A percentile compares a stretch with the other conserved stretches of the same genome.
Conservation (phyloP, 2,888 invertebrate genomes). For the Clepsis dumicolana region DNA sequence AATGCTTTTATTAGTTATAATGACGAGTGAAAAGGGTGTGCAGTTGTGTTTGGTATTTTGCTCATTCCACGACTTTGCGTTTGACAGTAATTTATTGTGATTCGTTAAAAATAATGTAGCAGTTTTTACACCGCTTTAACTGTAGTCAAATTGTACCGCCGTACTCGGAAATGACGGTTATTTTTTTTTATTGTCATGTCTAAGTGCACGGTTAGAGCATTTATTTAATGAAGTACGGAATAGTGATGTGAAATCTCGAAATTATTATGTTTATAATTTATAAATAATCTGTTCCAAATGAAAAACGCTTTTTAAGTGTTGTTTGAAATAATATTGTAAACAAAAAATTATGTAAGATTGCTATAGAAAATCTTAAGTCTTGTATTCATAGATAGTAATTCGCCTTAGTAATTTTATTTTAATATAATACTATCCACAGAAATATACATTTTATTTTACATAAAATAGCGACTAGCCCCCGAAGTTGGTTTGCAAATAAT, state of each 20-base stretch:
- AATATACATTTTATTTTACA: not conserved
- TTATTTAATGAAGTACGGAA: not conserved
- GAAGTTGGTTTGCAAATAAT: too few species aligned
- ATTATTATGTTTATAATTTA: not conserved
- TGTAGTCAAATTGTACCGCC: not conserved
- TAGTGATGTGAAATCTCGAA: not conserved
- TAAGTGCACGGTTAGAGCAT: not conserved
- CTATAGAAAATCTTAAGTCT: conserved; percentile 5
- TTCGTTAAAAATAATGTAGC: not conserved
- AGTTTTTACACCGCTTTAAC: not conserved
- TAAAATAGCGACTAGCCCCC: not conserved
- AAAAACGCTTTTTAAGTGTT: not conserved
- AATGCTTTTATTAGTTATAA: conserved; percentile 73
- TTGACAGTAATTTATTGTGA: too few species aligned
- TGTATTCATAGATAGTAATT: conserved; percentile 35
- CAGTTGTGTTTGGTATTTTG: not conserved
- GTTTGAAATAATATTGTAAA: conserved; percentile 1
- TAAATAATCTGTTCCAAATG: not conserved
- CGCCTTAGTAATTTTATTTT: conserved; percentile 41
- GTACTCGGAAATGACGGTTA: not conserved
- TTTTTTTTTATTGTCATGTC: not conserved
- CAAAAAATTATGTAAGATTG: not conserved
- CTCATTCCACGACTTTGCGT: too few species aligned
- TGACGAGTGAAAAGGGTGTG: conserved; percentile 55
- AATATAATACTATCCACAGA: conserved; percentile 25